Base-by-base conservation (phyloP, 1,140 invertebrate genomes). In the Calliphora vicina region DNA sequence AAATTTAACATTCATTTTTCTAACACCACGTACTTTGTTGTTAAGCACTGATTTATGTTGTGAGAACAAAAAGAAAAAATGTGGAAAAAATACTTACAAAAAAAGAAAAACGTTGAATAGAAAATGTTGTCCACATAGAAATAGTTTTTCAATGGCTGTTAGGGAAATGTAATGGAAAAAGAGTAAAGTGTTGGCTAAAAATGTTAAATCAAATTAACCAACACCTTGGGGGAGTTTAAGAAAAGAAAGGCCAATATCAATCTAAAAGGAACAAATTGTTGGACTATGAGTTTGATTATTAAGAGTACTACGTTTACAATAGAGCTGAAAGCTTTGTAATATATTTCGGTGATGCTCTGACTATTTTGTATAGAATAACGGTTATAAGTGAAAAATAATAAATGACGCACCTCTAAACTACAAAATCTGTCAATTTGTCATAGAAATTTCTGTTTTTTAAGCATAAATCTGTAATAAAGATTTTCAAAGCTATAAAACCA, bases 11-110 rank as follows among this genome's bases (percentile, higher is more conserved):
- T 67, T 67, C 61, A 67, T 67, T 23, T 67, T 23, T 67, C 61
- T 67, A 67, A 67, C 61, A 67, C 61, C 61, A 67, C 61, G 61
- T 67, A 67, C 61, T 67, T 67, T 67, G 61, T 67, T 67, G 23
- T 67, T 67, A 67, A 67, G 61, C 61, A 67, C 61, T 67, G 61
- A 67, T 67, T 67, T 67, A 67, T 67, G 20, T 67, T 67, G 61
- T 67, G 61, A 6, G n/a, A 8, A 67, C 3, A 0, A 3, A 25
- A 67, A 67, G n/a, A 67, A 67, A 57, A 57, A 57, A 57, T 0
- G 6, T 6, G 50, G 17, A 57, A 57, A 57, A n/a, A 57, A 57
- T n/a, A 8, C n/a, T n/a, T n/a, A n/a, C n/a, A 57, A 57, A n/a
- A 2, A 3, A 0, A 57, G 0, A 17, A 10, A 23, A 67, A 25